Evolutionary conservation across 1,140 invertebrate species (phyloP).

Genomic region (Bilobella aurantiaca): DNA sequence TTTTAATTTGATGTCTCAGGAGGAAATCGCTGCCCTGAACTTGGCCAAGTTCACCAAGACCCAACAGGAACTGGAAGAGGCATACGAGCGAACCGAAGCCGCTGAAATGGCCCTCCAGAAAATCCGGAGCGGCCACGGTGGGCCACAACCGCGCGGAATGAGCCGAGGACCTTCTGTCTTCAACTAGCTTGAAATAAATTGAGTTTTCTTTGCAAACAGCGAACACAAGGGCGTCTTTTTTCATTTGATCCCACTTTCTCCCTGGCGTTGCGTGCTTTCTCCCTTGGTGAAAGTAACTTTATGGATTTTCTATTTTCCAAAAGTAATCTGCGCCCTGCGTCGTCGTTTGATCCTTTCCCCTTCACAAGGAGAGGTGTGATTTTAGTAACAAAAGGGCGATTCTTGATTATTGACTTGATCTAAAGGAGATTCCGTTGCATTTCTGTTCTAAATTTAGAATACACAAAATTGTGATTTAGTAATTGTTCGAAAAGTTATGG

Average conservation of each 20-base stretch:
- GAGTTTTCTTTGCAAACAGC: background rate
- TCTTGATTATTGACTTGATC: no score
- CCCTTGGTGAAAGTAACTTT: no score
- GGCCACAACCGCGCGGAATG: background rate
- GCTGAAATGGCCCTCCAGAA: conserved; percentile 94
- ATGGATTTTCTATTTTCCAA: no score
- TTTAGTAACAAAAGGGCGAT: no score
- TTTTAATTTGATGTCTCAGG: conserved; percentile 48
- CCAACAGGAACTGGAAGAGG: conserved; percentile 95
- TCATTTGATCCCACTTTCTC: background rate
- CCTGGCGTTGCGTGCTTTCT: background rate
- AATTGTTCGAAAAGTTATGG: no score
- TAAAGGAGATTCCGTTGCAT: no score
- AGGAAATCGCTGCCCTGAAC: conserved; percentile 32
- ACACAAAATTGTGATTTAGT: no score
- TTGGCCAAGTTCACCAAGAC: conserved; percentile 97
- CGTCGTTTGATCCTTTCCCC: no score
- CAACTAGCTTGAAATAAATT: background rate
- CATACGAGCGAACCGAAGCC: conserved; percentile 80
- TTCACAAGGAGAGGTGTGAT: no score
- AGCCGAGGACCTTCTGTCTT: conserved; percentile 2
- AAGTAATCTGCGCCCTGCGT: no score
- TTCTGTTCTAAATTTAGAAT: no score
- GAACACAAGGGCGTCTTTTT: background rate
- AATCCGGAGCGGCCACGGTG: conserved; percentile 76